A percentile compares a stretch with the other conserved stretches of the same genome.
Conservation (phyloP, 1,140 invertebrate genomes). For the Drosophila triauraria region DNA sequence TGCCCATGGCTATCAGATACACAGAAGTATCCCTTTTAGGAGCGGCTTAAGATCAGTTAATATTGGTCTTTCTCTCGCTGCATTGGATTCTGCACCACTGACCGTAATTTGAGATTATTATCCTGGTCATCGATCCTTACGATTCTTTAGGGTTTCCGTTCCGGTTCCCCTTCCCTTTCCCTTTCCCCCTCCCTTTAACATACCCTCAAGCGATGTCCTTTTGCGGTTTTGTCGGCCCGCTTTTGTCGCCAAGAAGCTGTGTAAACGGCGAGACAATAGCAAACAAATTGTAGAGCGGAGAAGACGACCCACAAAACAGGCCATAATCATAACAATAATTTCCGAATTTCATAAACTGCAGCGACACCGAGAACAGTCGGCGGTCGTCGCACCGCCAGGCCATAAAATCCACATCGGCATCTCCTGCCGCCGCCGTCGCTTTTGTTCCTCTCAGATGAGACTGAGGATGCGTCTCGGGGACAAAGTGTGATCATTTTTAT, state of each 20-base stretch:
- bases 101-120: slow-evolving; percentile 52
- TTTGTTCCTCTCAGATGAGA: slow-evolving; percentile 56
- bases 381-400: slow-evolving; percentile 48
- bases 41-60: background rate
- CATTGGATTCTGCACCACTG: slow-evolving; percentile 3
- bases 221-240: slow-evolving; percentile 59
- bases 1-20: too few relatives aligned
- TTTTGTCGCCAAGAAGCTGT: slow-evolving; percentile 32
- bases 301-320: slow-evolving; percentile 61
- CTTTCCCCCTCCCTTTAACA: slow-evolving; percentile 6
- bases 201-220: slow-evolving; percentile 36
- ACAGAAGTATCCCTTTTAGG: too few relatives aligned
- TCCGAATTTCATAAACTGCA: slow-evolving; percentile 39
- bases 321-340: slow-evolving; percentile 83
- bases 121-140: slow-evolving; percentile 19
- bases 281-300: slow-evolving; percentile 57
- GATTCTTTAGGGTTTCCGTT: slow-evolving; percentile 34
- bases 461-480: slow-evolving; percentile 57
- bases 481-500: slow-evolving; percentile 82
- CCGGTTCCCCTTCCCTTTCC: slow-evolving; percentile 16
- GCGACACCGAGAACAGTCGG: slow-evolving; percentile 66
- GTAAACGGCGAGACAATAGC: slow-evolving; percentile 49
- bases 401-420: slow-evolving; percentile 68
- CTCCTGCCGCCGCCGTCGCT: slow-evolving; percentile 23
- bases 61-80: background rate